Percentiles rank a stretch among this genome's conserved stretches.
phyloP scores from a whole-genome alignment of 2,113 vertebrate species.

The Crotophaga sulcirostris region DNA sequence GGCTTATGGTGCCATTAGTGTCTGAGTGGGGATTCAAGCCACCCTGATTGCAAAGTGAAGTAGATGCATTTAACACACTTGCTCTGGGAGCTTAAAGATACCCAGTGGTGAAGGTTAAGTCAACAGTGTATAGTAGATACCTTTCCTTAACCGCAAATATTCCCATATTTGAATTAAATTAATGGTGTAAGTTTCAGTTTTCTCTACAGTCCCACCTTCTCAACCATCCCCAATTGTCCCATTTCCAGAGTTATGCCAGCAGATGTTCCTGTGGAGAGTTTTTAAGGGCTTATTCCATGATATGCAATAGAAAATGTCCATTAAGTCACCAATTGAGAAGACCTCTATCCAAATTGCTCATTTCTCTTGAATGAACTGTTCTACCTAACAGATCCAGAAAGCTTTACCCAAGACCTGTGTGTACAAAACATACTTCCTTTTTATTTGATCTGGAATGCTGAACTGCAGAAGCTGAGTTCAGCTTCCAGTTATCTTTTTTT shows the following conservation, averaged over 20 bases:
- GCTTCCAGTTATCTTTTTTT: background rate
- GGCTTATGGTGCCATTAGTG: slow-evolving; percentile 16
- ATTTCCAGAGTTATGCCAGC: background rate
- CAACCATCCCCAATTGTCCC: background rate
- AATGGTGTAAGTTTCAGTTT: background rate
- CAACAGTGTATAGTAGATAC: background rate
- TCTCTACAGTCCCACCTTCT: background rate
- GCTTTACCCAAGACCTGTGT: background rate
- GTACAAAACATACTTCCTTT: slow-evolving; percentile 3
- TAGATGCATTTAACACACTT: background rate
- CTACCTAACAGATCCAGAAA: background rate
- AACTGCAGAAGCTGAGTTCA: background rate
- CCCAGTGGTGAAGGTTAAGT: background rate
- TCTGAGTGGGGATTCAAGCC: background rate
- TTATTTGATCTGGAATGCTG: background rate
- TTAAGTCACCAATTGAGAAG: background rate
- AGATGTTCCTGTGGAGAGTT: background rate
- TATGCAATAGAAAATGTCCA: background rate
- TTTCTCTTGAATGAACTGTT: background rate
- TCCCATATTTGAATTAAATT: slow-evolving; percentile 26
- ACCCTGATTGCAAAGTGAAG: background rate
- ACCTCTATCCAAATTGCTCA: background rate
- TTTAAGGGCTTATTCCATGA: background rate
- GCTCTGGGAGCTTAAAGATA: background rate
- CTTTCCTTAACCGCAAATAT: slow-evolving; percentile 13